These are phyloP conservation scores for Chaetoderma sp. DNA, from an alignment of 2,888 invertebrate species.

Conservation along the genomic window DNA sequence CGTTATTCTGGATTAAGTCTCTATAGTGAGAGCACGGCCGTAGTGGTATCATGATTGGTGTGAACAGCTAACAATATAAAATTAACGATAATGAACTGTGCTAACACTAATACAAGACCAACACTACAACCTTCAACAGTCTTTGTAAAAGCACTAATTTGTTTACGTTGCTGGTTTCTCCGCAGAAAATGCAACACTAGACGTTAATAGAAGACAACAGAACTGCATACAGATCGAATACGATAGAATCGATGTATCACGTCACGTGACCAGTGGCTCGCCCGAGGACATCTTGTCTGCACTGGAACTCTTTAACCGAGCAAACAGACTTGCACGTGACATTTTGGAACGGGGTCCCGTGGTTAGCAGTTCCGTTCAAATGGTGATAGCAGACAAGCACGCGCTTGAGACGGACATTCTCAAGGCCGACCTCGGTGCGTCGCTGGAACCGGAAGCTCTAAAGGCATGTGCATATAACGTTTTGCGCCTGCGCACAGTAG, in stretches of 20 bases:
- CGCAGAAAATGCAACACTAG: constrained; percentile 48
- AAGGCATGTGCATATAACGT: constrained; percentile 48
- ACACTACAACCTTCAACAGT: too few relatives aligned
- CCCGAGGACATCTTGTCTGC: constrained; percentile 44
- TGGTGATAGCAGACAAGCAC: constrained; percentile 48
- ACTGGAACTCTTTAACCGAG: constrained; percentile 45
- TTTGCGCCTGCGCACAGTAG: constrained; percentile 43
- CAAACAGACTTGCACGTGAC: constrained; percentile 46
- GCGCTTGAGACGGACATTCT: constrained; percentile 46
- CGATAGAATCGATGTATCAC: constrained; percentile 42
- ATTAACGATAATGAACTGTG: too few relatives aligned
- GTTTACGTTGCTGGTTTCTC: too few relatives aligned
- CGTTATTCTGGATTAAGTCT: too few relatives aligned
- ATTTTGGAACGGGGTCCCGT: constrained; percentile 43
- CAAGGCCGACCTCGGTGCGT: constrained; percentile 42
- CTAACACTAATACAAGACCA: too few relatives aligned
- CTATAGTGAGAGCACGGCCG: too few relatives aligned
- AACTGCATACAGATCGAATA: constrained; percentile 45
- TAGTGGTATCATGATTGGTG: too few relatives aligned
- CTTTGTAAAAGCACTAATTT: too few relatives aligned
- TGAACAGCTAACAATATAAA: too few relatives aligned
- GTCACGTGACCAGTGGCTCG: constrained; percentile 37
- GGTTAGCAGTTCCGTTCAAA: constrained; percentile 43
- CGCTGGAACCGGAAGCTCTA: constrained; percentile 44
- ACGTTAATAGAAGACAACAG: constrained; percentile 42